Base-by-base conservation (phyloP, 2,888 invertebrate genomes). In the Sphaeridia pumilis region DNA sequence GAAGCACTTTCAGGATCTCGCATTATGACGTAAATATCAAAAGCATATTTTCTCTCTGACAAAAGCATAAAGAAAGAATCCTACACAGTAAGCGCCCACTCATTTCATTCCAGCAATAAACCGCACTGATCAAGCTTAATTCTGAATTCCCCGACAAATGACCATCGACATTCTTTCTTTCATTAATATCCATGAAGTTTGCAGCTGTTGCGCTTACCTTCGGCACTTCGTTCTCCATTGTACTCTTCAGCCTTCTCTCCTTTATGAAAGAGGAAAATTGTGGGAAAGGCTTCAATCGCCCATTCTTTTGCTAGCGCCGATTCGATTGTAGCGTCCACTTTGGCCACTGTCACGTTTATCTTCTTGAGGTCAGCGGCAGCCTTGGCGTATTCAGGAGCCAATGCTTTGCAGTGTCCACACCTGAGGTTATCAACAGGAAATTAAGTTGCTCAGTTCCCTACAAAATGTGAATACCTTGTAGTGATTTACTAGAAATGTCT, bases 391-490 rank as follows among this genome's bases (percentile, higher is more conserved):
- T 76, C 76, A 24, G 77, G 77, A 26, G 70, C 72, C 25, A 76
- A 63, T 7, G 72, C 66, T 67, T 77, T 76, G 69, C 78, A 79
- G 64, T 79, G 77, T 38, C 76, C 77, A 67, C 78, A 78, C 77
- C 77, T 67, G n/a, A 46, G 28, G 5, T 17, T 38, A 20, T 38
- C 38, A 38, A 17, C 38, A 5, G 38, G 5, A n/a, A n/a, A 38
- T 14, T 17, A 38, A 38, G 38, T 38, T 17, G 7, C 20, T 5
- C 38, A 17, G 38, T 20, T 17, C 5, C 38, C 12, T 38, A 14
- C 5, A 14, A 17, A 17, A 7, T 38, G 17, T 38, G 17, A 14
- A 38, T n/a, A n/a, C n/a, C n/a, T n/a, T n/a, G n/a, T n/a, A n/a
- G n/a, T 38, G 10, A 38, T 38, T 5, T 38, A 12, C 5, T 17